Base-by-base conservation (phyloP, 2,888 invertebrate genomes). In the Tetranychus piercei region DNA sequence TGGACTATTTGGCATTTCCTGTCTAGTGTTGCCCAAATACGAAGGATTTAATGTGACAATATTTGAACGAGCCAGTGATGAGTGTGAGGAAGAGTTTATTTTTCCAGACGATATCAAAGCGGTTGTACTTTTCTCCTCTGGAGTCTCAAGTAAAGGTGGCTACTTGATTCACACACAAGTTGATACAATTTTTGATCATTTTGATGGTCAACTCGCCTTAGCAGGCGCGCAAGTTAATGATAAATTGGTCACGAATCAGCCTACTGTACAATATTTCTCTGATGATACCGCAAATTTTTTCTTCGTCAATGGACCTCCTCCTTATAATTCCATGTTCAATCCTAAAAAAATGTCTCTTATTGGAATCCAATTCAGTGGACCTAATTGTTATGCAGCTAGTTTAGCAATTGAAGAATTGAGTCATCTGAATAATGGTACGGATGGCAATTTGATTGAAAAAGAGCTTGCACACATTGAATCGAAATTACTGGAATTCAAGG, bases 241-340 rank as follows among this genome's bases (percentile, higher is more conserved):
- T 43, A 23, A 34, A 44, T 11, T 71, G n/a, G 44, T 44, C 8
- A 71, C 34, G 3, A n/a, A 23, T 15, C 34, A 22, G 11, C 43
- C 44, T 18, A n/a, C n/a, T 43, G 44, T 71, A 9, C 34, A 15
- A 9, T 71, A 71, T 23, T 55, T 15, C 15, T 22, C 22, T n/a
- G 72, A 71, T 71, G 72, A 71, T 11, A 71, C 72, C 9, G 72
- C 72, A 9, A 71, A 71, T 11, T 71, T 43, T 44, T 71, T 15
- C 23, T 71, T 71, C 72, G 11, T 71, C 6, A 71, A 71, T n/a
- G 72, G 72, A 9, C 72, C 43, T 44, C 72, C 72, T 15, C 72
- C 72, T 20, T 71, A 71, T 44, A 71, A 71, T 71, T 34, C 72
- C 8, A 71, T 71, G 72, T 71, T 22, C n/a, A 71, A 71, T 44